A percentile compares a stretch with the other conserved stretches of the same genome.
These are phyloP conservation scores for Brachionichthys hirsutus DNA, from an alignment of 2,113 vertebrate genomes.

Conservation along the genomic window DNA sequence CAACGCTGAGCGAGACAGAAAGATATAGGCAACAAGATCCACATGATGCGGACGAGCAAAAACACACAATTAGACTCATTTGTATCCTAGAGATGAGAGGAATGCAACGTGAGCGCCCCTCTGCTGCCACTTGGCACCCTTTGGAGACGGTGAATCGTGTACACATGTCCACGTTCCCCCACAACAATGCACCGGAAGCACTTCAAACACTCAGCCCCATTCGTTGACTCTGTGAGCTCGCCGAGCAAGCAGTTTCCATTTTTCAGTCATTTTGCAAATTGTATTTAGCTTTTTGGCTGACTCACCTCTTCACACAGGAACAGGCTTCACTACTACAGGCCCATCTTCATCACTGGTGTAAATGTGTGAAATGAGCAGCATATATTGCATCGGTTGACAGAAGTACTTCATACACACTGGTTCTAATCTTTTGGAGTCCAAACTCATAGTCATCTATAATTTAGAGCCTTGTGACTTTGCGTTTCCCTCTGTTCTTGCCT, in stretches of 20 bases:
- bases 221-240: conserved; percentile 30
- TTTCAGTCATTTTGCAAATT: conserved; percentile 41
- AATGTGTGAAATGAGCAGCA: conserved; percentile 8
- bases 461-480: conserved; percentile 34
- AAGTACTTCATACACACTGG: too few species aligned
- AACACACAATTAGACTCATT: conserved; percentile 61
- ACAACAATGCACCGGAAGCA: conserved; percentile 55
- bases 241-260: conserved; percentile 42
- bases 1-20: conserved; percentile 9
- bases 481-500: conserved; percentile 47
- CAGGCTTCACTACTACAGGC: conserved; percentile 24
- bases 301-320: conserved; percentile 41
- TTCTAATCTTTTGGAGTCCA: too few species aligned
- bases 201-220: conserved; percentile 34
- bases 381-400: neutral
- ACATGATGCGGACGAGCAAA: conserved; percentile 38
- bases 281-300: conserved; percentile 42
- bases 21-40: conserved; percentile 29
- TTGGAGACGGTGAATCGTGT: conserved; percentile 55
- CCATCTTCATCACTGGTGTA: conserved; percentile 21
- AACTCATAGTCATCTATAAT: conserved; percentile 26
- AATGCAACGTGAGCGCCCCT: conserved; percentile 49
- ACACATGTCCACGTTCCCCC: conserved; percentile 52
- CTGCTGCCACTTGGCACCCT: conserved; percentile 56
- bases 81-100: conserved; percentile 61